Base-by-base conservation (phyloP, 2,888 invertebrate species). In the Laspeyria flexula region DNA sequence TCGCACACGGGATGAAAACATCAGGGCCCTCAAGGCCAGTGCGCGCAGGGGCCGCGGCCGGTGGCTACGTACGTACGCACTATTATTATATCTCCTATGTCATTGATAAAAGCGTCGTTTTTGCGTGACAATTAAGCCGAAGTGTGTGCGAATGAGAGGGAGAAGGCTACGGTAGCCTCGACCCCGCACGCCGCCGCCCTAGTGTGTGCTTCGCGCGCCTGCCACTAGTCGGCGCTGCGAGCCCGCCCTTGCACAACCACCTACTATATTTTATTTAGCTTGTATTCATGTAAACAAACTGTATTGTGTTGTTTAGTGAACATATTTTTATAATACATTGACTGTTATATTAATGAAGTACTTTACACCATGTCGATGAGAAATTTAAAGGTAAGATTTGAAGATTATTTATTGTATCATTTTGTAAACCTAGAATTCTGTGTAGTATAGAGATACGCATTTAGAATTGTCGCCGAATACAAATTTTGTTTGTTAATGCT, bases 1-100 rank as follows among this genome's bases (percentile, higher is more conserved):
- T 90, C 89, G 85, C 89, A 77, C 86, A 76, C 84, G 86, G 83
- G 89, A 91, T 90, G 88, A 89, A 90, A 90, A 89, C 89, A 90
- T 91, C 87, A 87, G 85, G n/a, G 83, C 79, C 74, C 86, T 88
- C 91, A 90, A 92, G 91, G 91, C 85, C 88, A 85, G 82, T 80
- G 80, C 82, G 77, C 79, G 79, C 77, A 78, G 73, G 81, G 80
- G 75, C 37, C 45, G 41, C 41, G 21, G 46, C 41, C 46, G 12
- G 31, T 11, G 11, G 43, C 50, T n/a, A n/a, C 60, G 57, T 56
- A 54, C 51, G 38, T 49, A 74, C 69, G 63, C 71, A 73, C 70
- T 73, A 79, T 79, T 82, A 83, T 81, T 82, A 84, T 85, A 78
- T 75, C 71, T 84, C 79, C 81, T 90, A 90, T 86, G 85, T 83